These are phyloP conservation scores for Pyrocephalus nanus DNA, from an alignment of 2,797 vertebrate genomes.

Conservation along the genomic window DNA sequence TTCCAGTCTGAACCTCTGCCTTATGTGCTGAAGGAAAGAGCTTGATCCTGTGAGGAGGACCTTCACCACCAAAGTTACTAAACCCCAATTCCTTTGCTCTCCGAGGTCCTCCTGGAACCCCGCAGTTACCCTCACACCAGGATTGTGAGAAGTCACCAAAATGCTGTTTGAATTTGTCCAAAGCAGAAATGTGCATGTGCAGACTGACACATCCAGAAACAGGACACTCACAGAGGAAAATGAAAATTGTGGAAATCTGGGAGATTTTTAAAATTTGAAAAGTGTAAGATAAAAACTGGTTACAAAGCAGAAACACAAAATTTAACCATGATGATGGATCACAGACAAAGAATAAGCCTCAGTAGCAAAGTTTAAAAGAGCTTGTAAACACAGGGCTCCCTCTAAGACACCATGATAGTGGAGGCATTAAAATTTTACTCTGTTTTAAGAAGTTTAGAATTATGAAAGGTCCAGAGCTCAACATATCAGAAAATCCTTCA, in stretches of 20 bases:
- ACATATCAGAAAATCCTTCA: background rate
- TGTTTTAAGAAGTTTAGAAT: background rate
- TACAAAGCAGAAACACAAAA: background rate
- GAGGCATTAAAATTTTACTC: background rate
- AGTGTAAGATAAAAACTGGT: background rate
- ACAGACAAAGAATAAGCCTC: background rate
- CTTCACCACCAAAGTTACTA: background rate
- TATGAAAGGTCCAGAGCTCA: background rate
- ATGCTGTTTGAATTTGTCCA: background rate
- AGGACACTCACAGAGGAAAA: background rate
- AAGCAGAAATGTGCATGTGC: background rate
- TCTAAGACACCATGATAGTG: background rate
- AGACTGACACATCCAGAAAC: background rate
- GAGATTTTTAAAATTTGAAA: background rate
- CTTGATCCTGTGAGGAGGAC: background rate
- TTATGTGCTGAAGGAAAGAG: background rate
- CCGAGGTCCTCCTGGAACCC: background rate
- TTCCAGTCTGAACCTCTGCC: background rate
- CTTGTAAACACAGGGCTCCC: background rate
- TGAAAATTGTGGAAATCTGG: background rate
- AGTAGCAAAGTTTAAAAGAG: background rate
- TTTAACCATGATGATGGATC: background rate
- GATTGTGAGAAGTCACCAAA: background rate
- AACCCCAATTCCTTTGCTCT: background rate
- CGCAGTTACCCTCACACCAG: rapidly evolving